A percentile compares a stretch with the other conserved stretches of the same genome.
Evolutionary conservation across 1,140 invertebrate genomes (phyloP).

Genomic region (Coenobita brevimanus): DNA sequence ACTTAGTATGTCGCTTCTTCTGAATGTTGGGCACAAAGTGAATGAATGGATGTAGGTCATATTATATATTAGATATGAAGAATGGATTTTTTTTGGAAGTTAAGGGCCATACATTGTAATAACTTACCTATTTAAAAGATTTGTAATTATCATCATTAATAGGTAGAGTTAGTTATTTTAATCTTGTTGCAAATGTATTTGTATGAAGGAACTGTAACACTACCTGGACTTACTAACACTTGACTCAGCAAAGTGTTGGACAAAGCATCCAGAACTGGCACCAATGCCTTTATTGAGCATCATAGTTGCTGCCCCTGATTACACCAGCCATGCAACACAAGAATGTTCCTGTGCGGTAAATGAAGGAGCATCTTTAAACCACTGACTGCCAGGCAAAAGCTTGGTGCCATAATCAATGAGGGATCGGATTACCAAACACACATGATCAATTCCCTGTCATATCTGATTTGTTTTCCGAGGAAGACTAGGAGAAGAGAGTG

Average conservation of each 20-base stretch:
- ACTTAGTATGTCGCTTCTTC: slow-evolving; percentile 14
- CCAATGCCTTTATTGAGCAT: slow-evolving; percentile 30
- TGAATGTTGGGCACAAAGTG: slow-evolving; percentile 49
- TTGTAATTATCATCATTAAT: neutral
- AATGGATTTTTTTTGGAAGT: neutral
- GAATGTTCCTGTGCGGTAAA: no score
- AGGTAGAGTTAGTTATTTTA: neutral
- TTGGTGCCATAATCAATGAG: no score
- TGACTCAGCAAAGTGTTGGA: slow-evolving; percentile 22
- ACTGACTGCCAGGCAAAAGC: no score
- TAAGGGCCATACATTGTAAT: neutral
- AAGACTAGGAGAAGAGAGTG: no score
- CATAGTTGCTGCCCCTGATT: no score
- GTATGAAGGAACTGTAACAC: slow-evolving; percentile 18
- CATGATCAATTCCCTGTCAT: no score
- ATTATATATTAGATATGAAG: neutral
- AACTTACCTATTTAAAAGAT: slow-evolving; percentile 16
- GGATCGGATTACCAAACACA: no score
- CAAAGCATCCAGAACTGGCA: slow-evolving; percentile 18
- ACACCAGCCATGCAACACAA: no score
- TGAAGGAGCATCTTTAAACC: no score
- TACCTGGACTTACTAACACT: slow-evolving; percentile 21
- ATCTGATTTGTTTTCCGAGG: no score
- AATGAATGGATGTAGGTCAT: slow-evolving; percentile 44
- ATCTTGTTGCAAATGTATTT: slow-evolving; percentile 10